These are phyloP conservation scores for Capitulum mitella DNA, from an alignment of 2,888 invertebrate genomes.

Conservation along the genomic window DNA sequence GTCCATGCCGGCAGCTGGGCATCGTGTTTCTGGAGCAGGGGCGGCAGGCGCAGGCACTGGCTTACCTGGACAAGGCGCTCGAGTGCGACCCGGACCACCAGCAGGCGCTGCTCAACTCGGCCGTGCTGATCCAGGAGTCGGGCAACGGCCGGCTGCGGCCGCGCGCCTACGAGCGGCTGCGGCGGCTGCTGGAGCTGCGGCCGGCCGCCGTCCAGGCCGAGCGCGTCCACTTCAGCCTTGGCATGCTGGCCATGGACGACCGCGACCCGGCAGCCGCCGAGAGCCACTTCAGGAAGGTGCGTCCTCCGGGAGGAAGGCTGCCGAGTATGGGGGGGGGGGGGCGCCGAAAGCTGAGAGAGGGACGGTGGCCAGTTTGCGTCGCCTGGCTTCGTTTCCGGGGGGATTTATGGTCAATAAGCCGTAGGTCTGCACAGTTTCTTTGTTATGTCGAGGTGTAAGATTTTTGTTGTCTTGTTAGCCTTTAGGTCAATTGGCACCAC, in stretches of 20 bases:
- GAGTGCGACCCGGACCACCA: slow-evolving; percentile 90
- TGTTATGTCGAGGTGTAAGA: too few relatives aligned
- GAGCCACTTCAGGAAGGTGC: slow-evolving; percentile 78
- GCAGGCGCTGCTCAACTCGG: slow-evolving; percentile 89
- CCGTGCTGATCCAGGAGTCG: slow-evolving; percentile 64
- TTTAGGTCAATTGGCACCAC: too few relatives aligned
- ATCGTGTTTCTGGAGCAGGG: slow-evolving; percentile 90
- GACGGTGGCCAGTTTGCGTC: too few relatives aligned
- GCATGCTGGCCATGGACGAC: slow-evolving; percentile 95
- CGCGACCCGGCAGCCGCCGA: slow-evolving; percentile 81
- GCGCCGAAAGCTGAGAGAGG: too few relatives aligned
- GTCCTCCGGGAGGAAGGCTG: not conserved
- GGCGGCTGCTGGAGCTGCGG: slow-evolving; percentile 56
- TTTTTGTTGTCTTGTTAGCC: too few relatives aligned
- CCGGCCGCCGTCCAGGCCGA: slow-evolving; percentile 24
- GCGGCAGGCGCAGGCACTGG: slow-evolving; percentile 80
- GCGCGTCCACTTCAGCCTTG: slow-evolving; percentile 86
- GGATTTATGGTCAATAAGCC: too few relatives aligned
- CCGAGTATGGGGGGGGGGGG: too few relatives aligned
- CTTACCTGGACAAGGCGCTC: slow-evolving; percentile 85
- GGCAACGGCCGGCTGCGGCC: slow-evolving; percentile 40
- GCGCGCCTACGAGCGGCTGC: slow-evolving; percentile 64
- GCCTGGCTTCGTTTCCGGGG: too few relatives aligned
- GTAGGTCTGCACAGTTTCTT: too few relatives aligned
- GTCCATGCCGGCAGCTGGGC: slow-evolving; percentile 58